Base-by-base conservation (phyloP, 2,797 vertebrate genomes). In the Muscicapa striata region DNA sequence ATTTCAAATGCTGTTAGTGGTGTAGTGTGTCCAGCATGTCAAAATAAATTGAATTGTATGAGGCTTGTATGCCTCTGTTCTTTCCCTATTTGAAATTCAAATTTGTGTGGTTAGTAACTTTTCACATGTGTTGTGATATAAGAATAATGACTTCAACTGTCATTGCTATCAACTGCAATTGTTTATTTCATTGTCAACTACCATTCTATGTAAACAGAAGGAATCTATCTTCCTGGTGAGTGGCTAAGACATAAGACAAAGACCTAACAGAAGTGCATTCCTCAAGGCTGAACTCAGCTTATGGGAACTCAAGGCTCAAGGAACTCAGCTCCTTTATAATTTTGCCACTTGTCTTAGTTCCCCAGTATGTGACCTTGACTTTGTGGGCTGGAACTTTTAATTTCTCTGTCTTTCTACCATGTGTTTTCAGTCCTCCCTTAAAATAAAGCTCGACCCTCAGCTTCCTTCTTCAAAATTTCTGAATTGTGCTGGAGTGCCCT, bases 101-200 rank as follows among this genome's bases (percentile, higher is more conserved):
- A 66, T 90, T 66, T 81, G 2, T 69, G 13, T 78, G 54, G 40
- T 88, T 94, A 89, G 15, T 91, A 82, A 88, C 59, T 95, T 90
- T 69, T 91, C 66, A 45, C 67, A 61, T 84, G 69, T 87, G 74
- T 45, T 88, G 32, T 67, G 77, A 62, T 51, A 48, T 52, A 67
- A 86, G 73, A 76, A 79, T n/a, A 86, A 51, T 38, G 46, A 36
- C 63, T 92, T 90, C 62, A 72, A 32, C 38, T 93, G 81, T 24
- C 29, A 8, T 64, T 85, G 46, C 49, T 85, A 13, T 77, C 43
- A 81, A 58, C 80, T 90, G 74, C 67, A 76, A 7, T 58, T 81
- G 16, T 84, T 92, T 84, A 81, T 81, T 93, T 81, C 58, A 78
- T 77, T 93, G 68, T 80, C 62, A 62, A 48, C 66, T 74, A 41